These are phyloP conservation scores for Epinephelus malabaricus DNA, from an alignment of 2,797 vertebrate genomes.

Conservation along the genomic window DNA sequence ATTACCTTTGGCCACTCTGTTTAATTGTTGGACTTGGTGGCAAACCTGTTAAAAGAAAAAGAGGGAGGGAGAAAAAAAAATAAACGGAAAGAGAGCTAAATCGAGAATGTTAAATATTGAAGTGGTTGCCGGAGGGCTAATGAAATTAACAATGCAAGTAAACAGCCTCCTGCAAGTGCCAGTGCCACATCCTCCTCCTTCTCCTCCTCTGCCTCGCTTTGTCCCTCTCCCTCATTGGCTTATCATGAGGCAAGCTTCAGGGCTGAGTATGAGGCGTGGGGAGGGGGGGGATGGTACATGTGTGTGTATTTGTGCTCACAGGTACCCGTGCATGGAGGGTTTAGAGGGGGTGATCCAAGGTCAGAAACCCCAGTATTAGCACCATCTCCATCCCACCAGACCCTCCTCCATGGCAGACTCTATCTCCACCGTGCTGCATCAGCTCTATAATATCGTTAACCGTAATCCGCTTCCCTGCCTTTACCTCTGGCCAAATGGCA, in stretches of 20 bases:
- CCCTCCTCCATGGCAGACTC: constrained; percentile 47
- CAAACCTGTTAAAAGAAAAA: constrained; percentile 73
- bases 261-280: constrained; percentile 51
- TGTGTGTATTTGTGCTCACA: constrained; percentile 46
- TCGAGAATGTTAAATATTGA: constrained; percentile 88
- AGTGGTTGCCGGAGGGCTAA: constrained; percentile 84
- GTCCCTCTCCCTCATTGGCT: constrained; percentile 77
- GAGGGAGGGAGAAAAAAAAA: background rate
- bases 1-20: constrained; percentile 80
- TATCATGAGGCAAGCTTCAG: constrained; percentile 73
- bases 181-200: constrained; percentile 65
- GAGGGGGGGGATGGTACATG: background rate
- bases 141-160: constrained; percentile 89
- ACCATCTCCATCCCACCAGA: constrained; percentile 60
- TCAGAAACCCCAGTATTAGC: constrained; percentile 77
- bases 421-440: constrained; percentile 77
- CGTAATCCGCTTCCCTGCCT: constrained; percentile 75
- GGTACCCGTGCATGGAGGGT: constrained; percentile 67
- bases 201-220: constrained; percentile 47
- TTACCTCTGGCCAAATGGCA: constrained; percentile 61
- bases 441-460: constrained; percentile 72
- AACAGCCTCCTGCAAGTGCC: constrained; percentile 78
- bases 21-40: constrained; percentile 81
- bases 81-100: constrained; percentile 69
- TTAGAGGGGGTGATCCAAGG: constrained; percentile 80